A percentile compares a stretch with the other conserved stretches of the same genome.
Evolutionary conservation across 1,140 invertebrate genomes (phyloP).

Genomic region (Lethrus apterus): DNA sequence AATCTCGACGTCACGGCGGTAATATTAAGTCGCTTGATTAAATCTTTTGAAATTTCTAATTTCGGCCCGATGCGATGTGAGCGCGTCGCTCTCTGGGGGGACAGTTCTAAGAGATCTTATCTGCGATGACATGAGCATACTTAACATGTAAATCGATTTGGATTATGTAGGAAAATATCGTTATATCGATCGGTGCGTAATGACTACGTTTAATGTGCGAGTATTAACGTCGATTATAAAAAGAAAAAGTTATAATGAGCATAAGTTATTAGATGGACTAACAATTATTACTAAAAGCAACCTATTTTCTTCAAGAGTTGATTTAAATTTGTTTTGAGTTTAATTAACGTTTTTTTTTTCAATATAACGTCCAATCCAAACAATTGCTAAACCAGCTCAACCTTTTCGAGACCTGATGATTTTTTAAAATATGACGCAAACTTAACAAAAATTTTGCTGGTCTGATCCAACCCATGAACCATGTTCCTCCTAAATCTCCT

Average conservation of each 20-base stretch:
- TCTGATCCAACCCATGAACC: not conserved
- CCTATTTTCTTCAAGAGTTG: too few relatives aligned
- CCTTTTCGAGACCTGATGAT: not conserved
- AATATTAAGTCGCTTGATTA: too few relatives aligned
- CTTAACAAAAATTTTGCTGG: not conserved
- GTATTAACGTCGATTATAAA: slow-evolving; percentile 8
- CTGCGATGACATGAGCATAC: slow-evolving; percentile 10
- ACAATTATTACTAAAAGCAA: too few relatives aligned
- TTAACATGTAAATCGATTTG: slow-evolving; percentile 19
- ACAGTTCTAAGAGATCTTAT: slow-evolving; percentile 12
- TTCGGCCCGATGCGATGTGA: too few relatives aligned
- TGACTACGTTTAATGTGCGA: slow-evolving; percentile 4
- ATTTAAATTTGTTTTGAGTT: too few relatives aligned
- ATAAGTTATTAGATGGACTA: too few relatives aligned
- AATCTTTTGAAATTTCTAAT: too few relatives aligned
- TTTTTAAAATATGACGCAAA: not conserved
- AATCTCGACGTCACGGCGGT: too few relatives aligned
- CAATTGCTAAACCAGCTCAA: not conserved
- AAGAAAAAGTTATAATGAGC: too few relatives aligned
- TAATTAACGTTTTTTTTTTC: not conserved
- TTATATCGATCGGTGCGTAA: slow-evolving; percentile 18
- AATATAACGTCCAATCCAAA: not conserved
- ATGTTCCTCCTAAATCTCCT: not conserved
- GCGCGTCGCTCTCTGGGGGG: too few relatives aligned
- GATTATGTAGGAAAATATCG: slow-evolving; percentile 21